Base-by-base conservation (phyloP, 2,888 invertebrate species). In the Orthonevra nobilis region DNA sequence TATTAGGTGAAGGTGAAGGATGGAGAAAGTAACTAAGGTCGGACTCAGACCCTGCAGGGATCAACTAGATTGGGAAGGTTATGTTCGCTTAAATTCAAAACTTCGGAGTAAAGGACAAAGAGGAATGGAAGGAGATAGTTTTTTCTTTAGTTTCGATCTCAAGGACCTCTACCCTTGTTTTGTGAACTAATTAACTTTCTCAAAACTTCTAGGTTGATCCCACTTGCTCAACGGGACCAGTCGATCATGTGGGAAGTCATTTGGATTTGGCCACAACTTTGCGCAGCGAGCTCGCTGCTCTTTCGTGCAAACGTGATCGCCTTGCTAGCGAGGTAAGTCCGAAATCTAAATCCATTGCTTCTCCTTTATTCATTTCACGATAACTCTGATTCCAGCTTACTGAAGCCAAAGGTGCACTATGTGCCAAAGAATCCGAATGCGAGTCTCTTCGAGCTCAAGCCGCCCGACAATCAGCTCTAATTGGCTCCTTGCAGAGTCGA, bases 361-460 rank as follows among this genome's bases (percentile, higher is more conserved):
- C n/a, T n/a, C n/a, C n/a, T n/a, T n/a, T n/a, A n/a, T n/a, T 60
- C 6, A 4, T 23, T 17, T 2, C 12, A 14, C 19, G 15, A 30
- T 17, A 26, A 23, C 5, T 26, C 20, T 12, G 3, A 5, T 64
- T 42, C 2, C 12, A 94, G 94, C 90, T 94, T 26, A 91, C 92
- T 83, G 94, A 95, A 83, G 90, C 92, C 85, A 94, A 93, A 88
- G 92, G 91, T 81, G 92, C 92, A 84, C 90, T 95, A 86, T 91
- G 94, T 83, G 90, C 92, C 20, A 89, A 93, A 83, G 95, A 96
- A 83, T 91, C 95, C 72, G 94, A 95, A 86, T 92, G 93, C 20
- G 96, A 96, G 87, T 92, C 93, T 12, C 94, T 96, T 83, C 94
- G 94, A 4, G 95, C 96, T 81, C 96, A 96, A 87, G 92, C 94